Evolutionary conservation across 2,888 invertebrate species (phyloP).

Genomic region (Microctonus brassicae): DNA sequence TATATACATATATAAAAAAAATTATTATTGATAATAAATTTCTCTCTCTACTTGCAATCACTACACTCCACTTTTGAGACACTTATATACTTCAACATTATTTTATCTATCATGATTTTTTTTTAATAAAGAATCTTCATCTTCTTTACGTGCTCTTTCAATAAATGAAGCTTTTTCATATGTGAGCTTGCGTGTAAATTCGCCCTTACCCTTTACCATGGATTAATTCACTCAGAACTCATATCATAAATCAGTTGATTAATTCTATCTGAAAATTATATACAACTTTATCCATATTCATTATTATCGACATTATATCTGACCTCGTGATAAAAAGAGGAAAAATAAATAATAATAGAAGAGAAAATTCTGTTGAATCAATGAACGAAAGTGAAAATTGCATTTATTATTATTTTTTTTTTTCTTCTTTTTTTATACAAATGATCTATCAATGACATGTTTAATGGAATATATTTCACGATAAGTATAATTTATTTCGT

Average conservation of each 20-base stretch:
- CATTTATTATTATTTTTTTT: too few relatives aligned
- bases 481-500: not conserved
- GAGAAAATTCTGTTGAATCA: too few relatives aligned
- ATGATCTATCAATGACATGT: not conserved
- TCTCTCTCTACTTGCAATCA: not conserved
- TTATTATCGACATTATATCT: not conserved
- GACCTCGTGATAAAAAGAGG: too few relatives aligned
- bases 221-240: not conserved
- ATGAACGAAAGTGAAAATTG: too few relatives aligned
- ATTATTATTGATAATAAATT: too few relatives aligned
- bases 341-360: not conserved
- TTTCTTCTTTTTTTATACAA: too few relatives aligned
- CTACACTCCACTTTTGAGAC: not conserved
- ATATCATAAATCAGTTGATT: not conserved
- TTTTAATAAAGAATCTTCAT: not conserved
- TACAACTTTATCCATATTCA: not conserved
- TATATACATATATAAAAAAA: too few relatives aligned
- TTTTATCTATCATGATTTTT: not conserved
- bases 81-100: not conserved
- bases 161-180: not conserved
- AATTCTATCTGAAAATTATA: not conserved
- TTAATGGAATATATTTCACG: not conserved
- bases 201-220: not conserved
- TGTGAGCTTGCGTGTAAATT: not conserved
- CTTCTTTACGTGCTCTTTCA: not conserved